Evolutionary conservation across 2,888 invertebrate genomes (phyloP), one percentile per base, ranked within the genome.

Genomic region (Pandemis heparana): DNA sequence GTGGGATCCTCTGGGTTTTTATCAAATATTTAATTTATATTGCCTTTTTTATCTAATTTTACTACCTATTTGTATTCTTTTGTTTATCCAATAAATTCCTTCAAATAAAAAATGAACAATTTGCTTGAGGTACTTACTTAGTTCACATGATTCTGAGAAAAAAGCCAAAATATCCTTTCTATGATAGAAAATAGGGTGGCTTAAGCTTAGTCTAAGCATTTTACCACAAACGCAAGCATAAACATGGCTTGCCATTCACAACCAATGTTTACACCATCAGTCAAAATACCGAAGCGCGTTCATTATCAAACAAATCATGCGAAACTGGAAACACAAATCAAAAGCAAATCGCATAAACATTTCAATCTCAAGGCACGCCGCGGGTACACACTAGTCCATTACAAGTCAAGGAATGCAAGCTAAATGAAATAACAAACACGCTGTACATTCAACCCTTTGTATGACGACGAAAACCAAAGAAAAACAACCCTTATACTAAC

Each of bases 261-360:
- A 62, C 14, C 16, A 14, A 53, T 68, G 62, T 69, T 74, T 70
- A 70, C 61, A 16, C 38, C 56, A 60, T 32, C 60, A 39, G 43
- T 70, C 61, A 53, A 56, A 9, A 51, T 51, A 51, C 56, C 56
- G 60, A 59, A 65, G 65, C 61, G 64, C 72, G 23, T 65, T 69
- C 39, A 73, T 60, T 59, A 71, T 41, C 23, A 48, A 41, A 64
- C 64, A 60, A 62, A 62, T 48, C 51, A 9, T 48, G 43, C 51
- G 39, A 64, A 64, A 59, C 64, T 74, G 74, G 74, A 65, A 74
- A 74, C 53, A 74, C 74, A 74, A 74, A 74, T 74, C 69, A 70
- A 74, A 69, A 7, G 18, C 60, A 60, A 69, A 70, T 65, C 51
- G 10, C 61, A 41, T 56, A 74, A 74, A 74, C 65, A 74, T 70